Percentiles rank a stretch among this genome's conserved stretches.
Conservation (phyloP, 2,797 vertebrate species). For the Aplochiton taeniatus region DNA sequence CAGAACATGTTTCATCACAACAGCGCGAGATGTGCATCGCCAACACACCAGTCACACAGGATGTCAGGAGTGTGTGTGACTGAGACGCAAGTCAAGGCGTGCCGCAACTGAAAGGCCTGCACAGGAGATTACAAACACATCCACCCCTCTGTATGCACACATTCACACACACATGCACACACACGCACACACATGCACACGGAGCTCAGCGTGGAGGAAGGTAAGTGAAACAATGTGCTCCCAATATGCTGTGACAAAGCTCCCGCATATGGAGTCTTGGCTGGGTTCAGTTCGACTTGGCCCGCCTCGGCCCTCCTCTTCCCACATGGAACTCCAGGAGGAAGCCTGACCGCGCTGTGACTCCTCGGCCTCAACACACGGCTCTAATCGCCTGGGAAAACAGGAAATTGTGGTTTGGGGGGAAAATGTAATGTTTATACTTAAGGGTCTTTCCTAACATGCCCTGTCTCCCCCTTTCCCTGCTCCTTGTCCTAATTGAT, state of each 20-base stretch:
- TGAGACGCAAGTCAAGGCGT: background rate
- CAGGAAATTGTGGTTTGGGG: constrained; percentile 76
- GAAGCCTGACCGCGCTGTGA: constrained; percentile 88
- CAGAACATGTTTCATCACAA: background rate
- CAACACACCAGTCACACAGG: constrained; percentile 20
- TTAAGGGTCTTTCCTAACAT: constrained; percentile 57
- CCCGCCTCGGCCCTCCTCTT: constrained; percentile 11
- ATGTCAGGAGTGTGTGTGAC: constrained; percentile 21
- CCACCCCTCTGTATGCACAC: background rate
- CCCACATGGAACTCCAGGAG: constrained; percentile 68
- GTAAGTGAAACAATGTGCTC: constrained; percentile 84
- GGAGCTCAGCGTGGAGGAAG: constrained; percentile 50
- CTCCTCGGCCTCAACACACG: constrained; percentile 77
- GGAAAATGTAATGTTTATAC: constrained; percentile 76
- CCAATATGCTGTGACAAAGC: constrained; percentile 58
- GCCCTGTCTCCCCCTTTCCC: constrained; percentile 21
- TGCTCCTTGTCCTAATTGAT: constrained; percentile 39
- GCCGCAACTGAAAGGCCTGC: constrained; percentile 10
- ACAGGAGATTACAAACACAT: constrained; percentile 4
- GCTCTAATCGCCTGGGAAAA: constrained; percentile 83
- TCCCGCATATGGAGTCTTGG: constrained; percentile 39
- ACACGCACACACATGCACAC: constrained; percentile 51
- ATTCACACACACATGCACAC: constrained; percentile 75
- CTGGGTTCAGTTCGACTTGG: constrained; percentile 21
- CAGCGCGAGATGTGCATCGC: background rate